These are phyloP conservation scores for Notoglanidium macrostoma DNA, from an alignment of 2,797 vertebrate species.

Conservation along the genomic window DNA sequence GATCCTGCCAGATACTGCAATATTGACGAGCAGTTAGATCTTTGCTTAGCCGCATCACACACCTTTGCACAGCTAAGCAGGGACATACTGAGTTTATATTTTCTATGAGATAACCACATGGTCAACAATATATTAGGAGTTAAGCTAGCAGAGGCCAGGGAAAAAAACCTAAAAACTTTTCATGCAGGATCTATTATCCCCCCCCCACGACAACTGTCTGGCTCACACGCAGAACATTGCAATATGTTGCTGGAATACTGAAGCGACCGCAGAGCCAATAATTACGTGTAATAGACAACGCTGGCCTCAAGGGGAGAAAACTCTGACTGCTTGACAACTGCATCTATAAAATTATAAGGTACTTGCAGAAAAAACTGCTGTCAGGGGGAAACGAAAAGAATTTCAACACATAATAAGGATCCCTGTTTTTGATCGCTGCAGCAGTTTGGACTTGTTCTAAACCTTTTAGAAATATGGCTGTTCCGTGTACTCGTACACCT, in stretches of 20 bases:
- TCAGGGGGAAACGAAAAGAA: neutral
- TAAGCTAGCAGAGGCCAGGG: neutral
- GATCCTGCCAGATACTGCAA: too few species aligned
- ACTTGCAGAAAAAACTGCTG: conserved; percentile 6
- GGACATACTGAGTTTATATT: neutral
- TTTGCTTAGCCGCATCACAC: neutral
- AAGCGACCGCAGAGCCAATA: conserved; percentile 14
- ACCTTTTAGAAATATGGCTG: neutral
- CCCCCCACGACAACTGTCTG: neutral
- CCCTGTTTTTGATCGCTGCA: neutral
- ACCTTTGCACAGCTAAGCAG: neutral
- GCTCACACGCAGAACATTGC: conserved; percentile 8
- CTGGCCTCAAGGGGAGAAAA: conserved; percentile 20
- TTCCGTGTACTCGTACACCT: neutral
- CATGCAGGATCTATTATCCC: neutral
- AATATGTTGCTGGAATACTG: neutral
- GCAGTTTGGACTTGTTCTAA: neutral
- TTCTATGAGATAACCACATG: neutral
- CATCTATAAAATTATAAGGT: conserved; percentile 16
- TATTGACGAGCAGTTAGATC: neutral
- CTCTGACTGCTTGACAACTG: conserved; percentile 22
- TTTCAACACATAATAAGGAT: neutral
- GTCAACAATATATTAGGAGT: neutral
- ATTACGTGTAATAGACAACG: conserved; percentile 25
- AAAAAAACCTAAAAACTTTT: neutral